Base-by-base conservation (phyloP, 2,888 invertebrate species). In the Cyaniris semiargus region DNA sequence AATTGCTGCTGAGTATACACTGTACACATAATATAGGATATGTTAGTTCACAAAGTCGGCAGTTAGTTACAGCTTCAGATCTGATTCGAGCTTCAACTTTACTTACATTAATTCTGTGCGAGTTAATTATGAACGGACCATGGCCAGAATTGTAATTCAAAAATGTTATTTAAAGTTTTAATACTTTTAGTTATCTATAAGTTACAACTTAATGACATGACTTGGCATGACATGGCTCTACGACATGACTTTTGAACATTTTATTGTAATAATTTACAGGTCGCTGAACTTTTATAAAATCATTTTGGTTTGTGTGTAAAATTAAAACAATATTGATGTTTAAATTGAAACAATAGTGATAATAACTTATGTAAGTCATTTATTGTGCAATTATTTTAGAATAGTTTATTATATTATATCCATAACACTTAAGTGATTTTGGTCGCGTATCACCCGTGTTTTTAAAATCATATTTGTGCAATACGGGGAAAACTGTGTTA, bases 61-160 rank as follows among this genome's bases (percentile, higher is more conserved):
- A 60, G 21, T 23, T 60, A 60, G 21, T 21, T 60, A 60, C 60
- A 60, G 60, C 60, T 60, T 23, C 21, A 60, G 60, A 60, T 60
- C 60, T 23, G 60, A 60, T 60, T 60, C 60, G 60, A 60, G 60
- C 23, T 23, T 10, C 23, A 60, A 60, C 60, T 60, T 60, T 60
- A 60, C 23, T 60, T 60, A 23, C 21, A 60, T 60, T 60, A 60
- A 60, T 60, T 66, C 27, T 15, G 4, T 15, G 66, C 66, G 6
- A 27, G 66, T 66, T 66, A 66, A 66, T 66, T 66, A 66, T 66
- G 66, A 66, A 31, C 66, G 66, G 27, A 66, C 27, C 27, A 60
- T 21, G 23, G 0, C 27, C 27, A 6, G 66, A 66, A 66, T 66
- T 0, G 4, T 66, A 23, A 60, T 60, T 60, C 13, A 3, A 60